phyloP scores from a whole-genome alignment of 2,113 vertebrate species.

The Brachyhypopomus occidentalis region DNA sequence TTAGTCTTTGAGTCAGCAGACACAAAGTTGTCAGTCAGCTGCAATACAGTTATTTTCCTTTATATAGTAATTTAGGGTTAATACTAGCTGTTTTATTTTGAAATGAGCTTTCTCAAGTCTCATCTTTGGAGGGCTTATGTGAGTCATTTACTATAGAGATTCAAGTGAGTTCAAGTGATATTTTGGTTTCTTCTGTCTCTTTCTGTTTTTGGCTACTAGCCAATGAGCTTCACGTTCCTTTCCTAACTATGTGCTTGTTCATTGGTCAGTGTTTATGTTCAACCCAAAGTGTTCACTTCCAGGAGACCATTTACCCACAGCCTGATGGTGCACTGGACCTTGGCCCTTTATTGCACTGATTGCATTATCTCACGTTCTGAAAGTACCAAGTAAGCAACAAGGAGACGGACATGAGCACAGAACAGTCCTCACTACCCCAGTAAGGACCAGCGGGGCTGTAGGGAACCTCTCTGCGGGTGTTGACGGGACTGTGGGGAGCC shows the following conservation, averaged over 20 bases:
- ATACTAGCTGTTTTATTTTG: not conserved
- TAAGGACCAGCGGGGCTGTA: not conserved
- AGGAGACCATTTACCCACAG: slow-evolving; percentile 9
- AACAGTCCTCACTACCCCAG: slow-evolving; percentile 18
- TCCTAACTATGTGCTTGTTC: not conserved
- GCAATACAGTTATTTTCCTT: not conserved
- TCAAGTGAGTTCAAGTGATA: not conserved
- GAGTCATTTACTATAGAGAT: not conserved
- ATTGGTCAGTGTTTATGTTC: not conserved
- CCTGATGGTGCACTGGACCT: slow-evolving; percentile 1
- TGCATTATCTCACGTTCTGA: not conserved
- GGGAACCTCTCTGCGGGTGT: not conserved
- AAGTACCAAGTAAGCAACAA: slow-evolving; percentile 10
- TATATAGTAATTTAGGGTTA: not conserved
- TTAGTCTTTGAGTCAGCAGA: slow-evolving; percentile 15
- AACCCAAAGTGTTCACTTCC: not conserved
- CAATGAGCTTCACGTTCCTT: not conserved
- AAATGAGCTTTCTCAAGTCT: not conserved
- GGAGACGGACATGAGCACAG: slow-evolving; percentile 11
- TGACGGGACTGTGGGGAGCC: slow-evolving; percentile 19
- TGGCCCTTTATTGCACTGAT: not conserved
- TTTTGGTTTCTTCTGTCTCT: not conserved
- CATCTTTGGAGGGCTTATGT: not conserved
- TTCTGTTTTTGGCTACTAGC: not conserved
- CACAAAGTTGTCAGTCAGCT: not conserved